Base-by-base conservation (phyloP, 2,113 vertebrate species). In the Rhinogobius similis region DNA sequence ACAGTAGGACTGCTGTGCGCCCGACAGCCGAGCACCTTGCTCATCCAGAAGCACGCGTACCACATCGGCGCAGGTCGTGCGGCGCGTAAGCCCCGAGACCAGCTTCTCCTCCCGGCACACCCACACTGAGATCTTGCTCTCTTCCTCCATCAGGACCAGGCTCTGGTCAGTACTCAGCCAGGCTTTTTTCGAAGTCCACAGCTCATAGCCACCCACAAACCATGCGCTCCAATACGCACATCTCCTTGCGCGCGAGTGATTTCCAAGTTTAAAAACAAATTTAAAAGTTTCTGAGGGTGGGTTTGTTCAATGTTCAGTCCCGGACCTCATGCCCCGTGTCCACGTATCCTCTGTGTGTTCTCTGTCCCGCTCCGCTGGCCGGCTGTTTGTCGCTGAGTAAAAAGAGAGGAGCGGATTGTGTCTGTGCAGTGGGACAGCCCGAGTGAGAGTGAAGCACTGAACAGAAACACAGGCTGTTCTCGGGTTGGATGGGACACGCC, bases 81-180 rank as follows among this genome's bases (percentile, higher is more conserved):
- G 95, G 69, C 91, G 94, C 11, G 95, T 95, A 27, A 98, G 90
- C 16, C 96, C 96, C 0, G 95, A 94, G 67, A 98, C 91, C 29
- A 98, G 83, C 75, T 98, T 98, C 82, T 98, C 97, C 70, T 99
- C 96, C 26, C 95, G 92, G 85, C 96, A 95, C 76, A 98, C 93
- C 96, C 96, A 98, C 84, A 98, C 97, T 0, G 96, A 96, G 32
- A 98, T 94, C 85, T 93, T 94, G 65, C 87, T 85, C 74, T 95
- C 94, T 61, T 92, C 92, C 20, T 95, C 58, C 58, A 61, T 61
- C 58, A 61, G 32, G 58, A 61, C 58, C 58, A 36, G 26, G 29
- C 18, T 38, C 29, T 21, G 58, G 29, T 38, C 58, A 61, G 58
- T 36, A 11, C 58, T 38, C 8, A 61, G 20, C 58, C 29, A n/a